Evolutionary conservation across 2,113 vertebrate genomes (phyloP).

Genomic region (Chaetodon auriga): DNA sequence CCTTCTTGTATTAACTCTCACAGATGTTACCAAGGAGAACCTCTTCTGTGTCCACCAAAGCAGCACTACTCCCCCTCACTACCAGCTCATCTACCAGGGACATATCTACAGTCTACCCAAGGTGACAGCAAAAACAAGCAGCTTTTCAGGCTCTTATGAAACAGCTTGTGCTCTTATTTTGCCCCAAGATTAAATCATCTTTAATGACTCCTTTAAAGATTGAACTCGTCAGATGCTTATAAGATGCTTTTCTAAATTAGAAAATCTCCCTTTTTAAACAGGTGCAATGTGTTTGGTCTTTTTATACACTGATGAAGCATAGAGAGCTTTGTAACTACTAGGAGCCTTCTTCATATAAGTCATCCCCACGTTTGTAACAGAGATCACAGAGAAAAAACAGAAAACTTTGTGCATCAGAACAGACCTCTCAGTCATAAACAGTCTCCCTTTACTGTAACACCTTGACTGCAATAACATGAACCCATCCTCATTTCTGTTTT

Average conservation of each 20-base stretch:
- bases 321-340: background rate
- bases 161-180: background rate
- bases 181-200: background rate
- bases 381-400: background rate
- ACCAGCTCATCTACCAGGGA: constrained; percentile 94
- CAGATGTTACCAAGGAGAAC: constrained; percentile 94
- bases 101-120: constrained; percentile 94
- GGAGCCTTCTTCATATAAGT: background rate
- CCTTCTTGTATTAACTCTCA: constrained; percentile 30
- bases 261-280: no score
- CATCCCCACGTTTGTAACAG: background rate
- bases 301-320: background rate
- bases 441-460: background rate
- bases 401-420: background rate
- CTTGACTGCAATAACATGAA: constrained; percentile 1
- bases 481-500: constrained; percentile 43
- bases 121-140: constrained; percentile 79
- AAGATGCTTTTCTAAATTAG: background rate
- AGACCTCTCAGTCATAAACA: background rate
- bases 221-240: background rate
- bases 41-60: constrained; percentile 96
- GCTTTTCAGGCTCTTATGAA: background rate
- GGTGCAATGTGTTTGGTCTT: background rate
- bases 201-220: background rate
- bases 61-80: constrained; percentile 93